Conservation (phyloP, 2,797 vertebrate species). For the Melanotaenia maccullochi region DNA sequence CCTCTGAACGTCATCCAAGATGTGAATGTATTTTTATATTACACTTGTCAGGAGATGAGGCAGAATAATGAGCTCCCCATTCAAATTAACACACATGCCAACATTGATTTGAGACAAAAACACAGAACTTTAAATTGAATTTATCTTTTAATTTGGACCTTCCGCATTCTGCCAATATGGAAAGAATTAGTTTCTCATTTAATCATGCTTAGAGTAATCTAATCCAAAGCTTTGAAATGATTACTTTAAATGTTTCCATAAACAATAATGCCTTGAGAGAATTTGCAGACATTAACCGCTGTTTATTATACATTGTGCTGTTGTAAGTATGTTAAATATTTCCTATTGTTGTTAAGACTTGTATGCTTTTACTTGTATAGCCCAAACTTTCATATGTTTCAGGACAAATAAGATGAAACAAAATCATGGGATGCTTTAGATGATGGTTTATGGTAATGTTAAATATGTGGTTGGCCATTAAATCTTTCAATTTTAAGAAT, state of each 20-base stretch:
- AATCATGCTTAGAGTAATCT: background rate
- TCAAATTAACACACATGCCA: background rate
- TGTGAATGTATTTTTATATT: too few relatives aligned
- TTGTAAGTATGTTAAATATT: too few relatives aligned
- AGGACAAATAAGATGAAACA: background rate
- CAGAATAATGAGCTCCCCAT: slow-evolving; percentile 17
- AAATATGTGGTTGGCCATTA: background rate
- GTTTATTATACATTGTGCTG: background rate
- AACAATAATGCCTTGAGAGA: background rate
- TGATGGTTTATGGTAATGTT: background rate
- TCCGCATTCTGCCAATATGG: too few relatives aligned
- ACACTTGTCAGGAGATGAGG: background rate
- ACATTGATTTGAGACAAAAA: slow-evolving; percentile 1
- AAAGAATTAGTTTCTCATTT: too few relatives aligned
- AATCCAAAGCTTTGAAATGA: background rate
- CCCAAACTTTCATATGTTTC: background rate
- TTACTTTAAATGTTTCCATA: slow-evolving; percentile 3
- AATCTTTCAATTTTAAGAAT: background rate
- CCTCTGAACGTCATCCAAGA: too few relatives aligned
- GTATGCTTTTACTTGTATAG: background rate
- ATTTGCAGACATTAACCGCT: background rate
- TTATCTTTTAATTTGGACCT: too few relatives aligned
- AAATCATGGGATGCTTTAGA: too few relatives aligned
- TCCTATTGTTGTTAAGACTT: background rate
- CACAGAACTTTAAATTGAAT: too few relatives aligned